Percentiles rank a stretch among this genome's conserved stretches.
These are phyloP conservation scores for Asteroscopus sphinx DNA, from an alignment of 2,888 invertebrate species.

Conservation along the genomic window DNA sequence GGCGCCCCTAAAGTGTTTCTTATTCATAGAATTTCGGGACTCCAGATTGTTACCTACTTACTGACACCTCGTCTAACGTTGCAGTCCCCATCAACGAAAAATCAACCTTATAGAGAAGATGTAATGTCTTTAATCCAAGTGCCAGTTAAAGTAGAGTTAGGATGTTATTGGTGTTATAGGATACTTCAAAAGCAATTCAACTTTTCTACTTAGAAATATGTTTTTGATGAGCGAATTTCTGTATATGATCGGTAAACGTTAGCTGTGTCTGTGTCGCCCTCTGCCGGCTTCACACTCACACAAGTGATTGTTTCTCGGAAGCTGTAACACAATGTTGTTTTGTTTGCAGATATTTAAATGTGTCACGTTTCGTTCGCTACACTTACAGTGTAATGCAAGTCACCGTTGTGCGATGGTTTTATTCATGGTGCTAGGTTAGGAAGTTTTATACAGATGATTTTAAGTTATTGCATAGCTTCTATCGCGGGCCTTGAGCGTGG, in stretches of 20 bases:
- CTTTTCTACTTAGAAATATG: conserved; percentile 67
- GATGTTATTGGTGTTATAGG: conserved; percentile 38
- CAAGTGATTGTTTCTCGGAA: conserved; percentile 3
- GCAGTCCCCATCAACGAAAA: conserved; percentile 1
- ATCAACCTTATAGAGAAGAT: not conserved
- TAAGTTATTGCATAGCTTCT: too few species aligned
- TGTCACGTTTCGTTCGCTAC: conserved; percentile 1
- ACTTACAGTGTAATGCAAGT: not conserved
- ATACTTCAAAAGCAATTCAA: conserved; percentile 67
- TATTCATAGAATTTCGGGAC: conserved; percentile 68
- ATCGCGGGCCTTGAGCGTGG: too few species aligned
- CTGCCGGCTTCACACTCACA: not conserved
- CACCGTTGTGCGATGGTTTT: not conserved
- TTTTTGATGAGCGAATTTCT: conserved; percentile 60
- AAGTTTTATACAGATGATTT: too few species aligned
- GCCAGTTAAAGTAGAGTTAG: conserved; percentile 14
- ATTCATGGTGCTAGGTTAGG: not conserved
- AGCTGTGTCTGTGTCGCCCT: conserved; percentile 8
- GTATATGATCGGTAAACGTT: conserved; percentile 58
- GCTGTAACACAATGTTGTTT: not conserved
- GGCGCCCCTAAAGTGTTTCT: conserved; percentile 58
- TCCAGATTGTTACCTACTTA: conserved; percentile 58
- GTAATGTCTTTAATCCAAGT: conserved; percentile 35
- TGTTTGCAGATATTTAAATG: conserved; percentile 10
- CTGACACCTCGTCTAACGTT: conserved; percentile 31